Evolutionary conservation across 2,888 invertebrate species (phyloP), one percentile per base, ranked within the genome.

Genomic region (Synanthedon tipuliformis): DNA sequence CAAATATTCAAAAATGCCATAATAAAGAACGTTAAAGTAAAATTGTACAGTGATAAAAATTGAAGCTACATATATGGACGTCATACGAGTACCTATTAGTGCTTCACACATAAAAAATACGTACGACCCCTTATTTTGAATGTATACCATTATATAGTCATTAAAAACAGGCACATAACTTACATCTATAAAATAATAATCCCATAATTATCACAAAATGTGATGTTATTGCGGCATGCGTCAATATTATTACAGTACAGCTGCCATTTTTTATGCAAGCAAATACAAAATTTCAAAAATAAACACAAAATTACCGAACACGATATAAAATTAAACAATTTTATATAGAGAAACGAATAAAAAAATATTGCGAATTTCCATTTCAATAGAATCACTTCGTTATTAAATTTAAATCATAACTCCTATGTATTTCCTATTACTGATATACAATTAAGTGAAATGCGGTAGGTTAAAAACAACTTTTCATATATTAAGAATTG

Each of bases 1-100:
- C 82, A 83, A 85, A 85, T 78, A 66, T 81, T 78, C 67, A 74
- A 79, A 84, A 84, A 83, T 79, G 78, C 77, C 73, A 75, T 64
- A 71, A 71, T 75, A 77, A 64, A 70, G 68, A 73, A 34, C 69
- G 73, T 34, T 8, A 34, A 34, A 13, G 50, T 50, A 49, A 75
- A 78, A 76, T 79, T 82, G 81, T 85, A 85, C 82, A 84, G 66
- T 71, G 34, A 34, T 34, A 76, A 69, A 77, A 76, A 74, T 66
- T 62, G 68, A 77, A 78, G 75, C 67, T 62, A n/a, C n/a, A n/a
- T n/a, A 61, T 23, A 23, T 65, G 68, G 69, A 71, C 68, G 65
- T 65, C 58, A 56, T 41, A 50, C 12, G 50, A 41, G 57, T 58
- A 59, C 56, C 54, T 54, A 53, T 58, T 34, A 34, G 34, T 34